These are phyloP conservation scores for Mixornis gularis DNA, from an alignment of 2,113 vertebrate species.

Conservation along the genomic window DNA sequence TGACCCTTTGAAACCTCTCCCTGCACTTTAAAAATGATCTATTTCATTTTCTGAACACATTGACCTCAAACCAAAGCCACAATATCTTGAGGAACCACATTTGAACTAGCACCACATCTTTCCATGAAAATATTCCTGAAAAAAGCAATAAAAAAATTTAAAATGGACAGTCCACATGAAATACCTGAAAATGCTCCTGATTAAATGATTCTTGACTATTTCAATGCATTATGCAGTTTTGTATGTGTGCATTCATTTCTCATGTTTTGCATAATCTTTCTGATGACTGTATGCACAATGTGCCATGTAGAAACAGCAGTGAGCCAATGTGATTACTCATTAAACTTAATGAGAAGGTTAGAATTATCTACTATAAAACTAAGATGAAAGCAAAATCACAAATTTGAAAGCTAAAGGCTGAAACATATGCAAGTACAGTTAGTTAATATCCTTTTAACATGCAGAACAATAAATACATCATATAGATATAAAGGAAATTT, in stretches of 20 bases:
- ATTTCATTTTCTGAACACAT: not conserved
- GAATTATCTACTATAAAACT: constrained; percentile 42
- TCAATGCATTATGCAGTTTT: not conserved
- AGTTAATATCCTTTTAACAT: constrained; percentile 5
- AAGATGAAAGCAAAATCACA: constrained; percentile 39
- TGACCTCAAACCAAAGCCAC: not conserved
- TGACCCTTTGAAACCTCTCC: not conserved
- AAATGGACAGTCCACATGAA: not conserved
- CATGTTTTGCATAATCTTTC: constrained; percentile 16
- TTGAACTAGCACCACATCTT: not conserved
- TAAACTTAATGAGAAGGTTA: constrained; percentile 55
- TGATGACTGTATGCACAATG: constrained; percentile 1
- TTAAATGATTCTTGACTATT: not conserved
- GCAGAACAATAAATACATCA: not conserved
- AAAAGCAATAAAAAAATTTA: not conserved
- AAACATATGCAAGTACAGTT: constrained; percentile 24
- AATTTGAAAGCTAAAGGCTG: not conserved
- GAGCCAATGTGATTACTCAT: constrained; percentile 20
- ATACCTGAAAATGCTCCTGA: not conserved
- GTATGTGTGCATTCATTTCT: constrained; percentile 5
- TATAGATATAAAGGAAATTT: not conserved
- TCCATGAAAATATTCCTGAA: not conserved
- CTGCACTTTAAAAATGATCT: too few relatives aligned
- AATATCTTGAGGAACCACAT: not conserved
- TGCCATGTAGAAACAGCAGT: not conserved